Conservation (phyloP, 2,888 invertebrate species). For the Tortricodes alternella region DNA sequence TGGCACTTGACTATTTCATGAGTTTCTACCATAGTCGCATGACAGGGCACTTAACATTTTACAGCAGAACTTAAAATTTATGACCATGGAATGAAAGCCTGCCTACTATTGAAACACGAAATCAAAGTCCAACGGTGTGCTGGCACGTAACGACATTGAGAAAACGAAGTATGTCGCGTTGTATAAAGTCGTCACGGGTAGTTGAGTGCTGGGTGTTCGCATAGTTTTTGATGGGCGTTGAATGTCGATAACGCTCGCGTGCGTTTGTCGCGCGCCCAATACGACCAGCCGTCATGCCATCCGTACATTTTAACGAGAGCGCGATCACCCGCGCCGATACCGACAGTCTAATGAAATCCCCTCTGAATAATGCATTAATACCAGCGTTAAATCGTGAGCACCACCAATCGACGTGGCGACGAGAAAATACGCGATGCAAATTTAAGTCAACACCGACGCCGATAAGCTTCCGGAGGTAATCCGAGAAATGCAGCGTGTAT, state of each 20-base stretch:
- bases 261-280: conserved; percentile 55
- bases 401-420: conserved; percentile 71
- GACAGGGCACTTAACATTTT: conserved; percentile 39
- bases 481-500: conserved; percentile 57
- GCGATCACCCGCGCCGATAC: conserved; percentile 75
- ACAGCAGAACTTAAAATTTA: conserved; percentile 39
- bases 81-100: conserved; percentile 32
- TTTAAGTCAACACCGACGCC: conserved; percentile 70
- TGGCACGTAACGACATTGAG: conserved; percentile 1
- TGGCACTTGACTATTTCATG: conserved; percentile 27
- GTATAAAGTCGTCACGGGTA: conserved; percentile 39
- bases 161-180: conserved; percentile 4
- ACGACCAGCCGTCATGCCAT: conserved; percentile 80
- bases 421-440: conserved; percentile 78
- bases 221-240: conserved; percentile 45
- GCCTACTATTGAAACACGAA: conserved; percentile 37
- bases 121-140: conserved; percentile 31
- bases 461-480: conserved; percentile 70
- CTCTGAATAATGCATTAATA: conserved; percentile 82
- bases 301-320: conserved; percentile 80
- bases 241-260: conserved; percentile 58
- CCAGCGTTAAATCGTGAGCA: conserved; percentile 81
- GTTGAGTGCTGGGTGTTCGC: conserved; percentile 45
- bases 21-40: conserved; percentile 36
- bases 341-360: conserved; percentile 79